Evolutionary conservation across 1,140 invertebrate genomes (phyloP).

Genomic region (Lepidotrigona ventralis): DNA sequence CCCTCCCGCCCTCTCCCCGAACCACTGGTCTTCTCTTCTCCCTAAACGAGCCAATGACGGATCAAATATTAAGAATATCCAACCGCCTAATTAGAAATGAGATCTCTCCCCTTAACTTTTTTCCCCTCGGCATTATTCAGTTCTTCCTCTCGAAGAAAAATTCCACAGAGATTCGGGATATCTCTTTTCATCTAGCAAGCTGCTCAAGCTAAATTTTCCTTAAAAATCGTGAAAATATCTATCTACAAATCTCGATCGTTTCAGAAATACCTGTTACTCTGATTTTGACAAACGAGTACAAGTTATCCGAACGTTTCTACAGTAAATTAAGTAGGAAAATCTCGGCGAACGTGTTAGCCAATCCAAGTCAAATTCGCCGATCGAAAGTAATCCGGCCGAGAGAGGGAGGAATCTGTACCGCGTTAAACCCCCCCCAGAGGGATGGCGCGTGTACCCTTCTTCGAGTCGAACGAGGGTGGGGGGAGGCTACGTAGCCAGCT

Average conservation of each 20-base stretch:
- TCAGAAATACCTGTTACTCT: neutral
- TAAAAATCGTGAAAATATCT: neutral
- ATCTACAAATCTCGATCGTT: neutral
- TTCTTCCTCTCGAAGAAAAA: neutral
- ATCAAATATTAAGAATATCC: constrained; percentile 42
- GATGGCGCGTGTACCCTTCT: neutral
- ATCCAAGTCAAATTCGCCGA: neutral
- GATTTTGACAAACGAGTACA: neutral
- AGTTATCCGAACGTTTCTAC: neutral
- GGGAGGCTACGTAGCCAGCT: constrained; percentile 9
- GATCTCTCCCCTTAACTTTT: neutral
- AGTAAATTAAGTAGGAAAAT: no score
- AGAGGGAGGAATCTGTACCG: constrained; percentile 11
- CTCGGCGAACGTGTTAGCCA: no score
- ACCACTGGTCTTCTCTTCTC: constrained; percentile 47
- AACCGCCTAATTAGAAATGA: constrained; percentile 19
- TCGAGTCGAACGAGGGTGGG: no score
- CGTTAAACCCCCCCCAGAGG: neutral
- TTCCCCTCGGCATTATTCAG: neutral
- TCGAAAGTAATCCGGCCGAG: neutral
- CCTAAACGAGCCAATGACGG: constrained; percentile 35
- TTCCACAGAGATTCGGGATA: neutral
- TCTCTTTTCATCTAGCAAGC: neutral
- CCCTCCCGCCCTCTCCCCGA: constrained; percentile 67
- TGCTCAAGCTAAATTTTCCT: neutral